A percentile compares a stretch with the other conserved stretches of the same genome.
Evolutionary conservation across 2,888 invertebrate genomes (phyloP).

Genomic region (Cosmopolites sordidus): DNA sequence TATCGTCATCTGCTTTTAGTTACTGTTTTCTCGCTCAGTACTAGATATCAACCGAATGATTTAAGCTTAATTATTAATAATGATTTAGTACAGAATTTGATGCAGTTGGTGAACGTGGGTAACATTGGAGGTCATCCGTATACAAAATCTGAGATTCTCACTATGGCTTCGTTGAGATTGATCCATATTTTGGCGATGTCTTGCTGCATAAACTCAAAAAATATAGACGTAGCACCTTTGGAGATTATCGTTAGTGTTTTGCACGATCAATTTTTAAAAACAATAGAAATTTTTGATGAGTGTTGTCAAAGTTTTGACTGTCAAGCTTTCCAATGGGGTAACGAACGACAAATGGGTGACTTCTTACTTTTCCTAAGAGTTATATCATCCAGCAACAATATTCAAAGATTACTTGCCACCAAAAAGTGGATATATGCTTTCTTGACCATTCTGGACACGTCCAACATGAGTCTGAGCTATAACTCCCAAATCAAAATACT

Average conservation of each 20-base stretch:
- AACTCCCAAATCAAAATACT: constrained; percentile 47
- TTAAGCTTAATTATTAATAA: constrained; percentile 55
- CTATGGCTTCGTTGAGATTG: constrained; percentile 52
- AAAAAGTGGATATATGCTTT: constrained; percentile 53
- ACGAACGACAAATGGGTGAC: constrained; percentile 50
- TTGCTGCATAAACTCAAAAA: constrained; percentile 52
- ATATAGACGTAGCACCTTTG: constrained; percentile 49
- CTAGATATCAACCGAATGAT: constrained; percentile 53
- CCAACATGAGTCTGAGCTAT: constrained; percentile 33
- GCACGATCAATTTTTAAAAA: constrained; percentile 49
- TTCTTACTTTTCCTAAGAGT: constrained; percentile 55
- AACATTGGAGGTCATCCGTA: constrained; percentile 21
- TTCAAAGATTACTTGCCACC: constrained; percentile 50
- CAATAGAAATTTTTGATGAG: constrained; percentile 33
- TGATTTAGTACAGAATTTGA: constrained; percentile 51
- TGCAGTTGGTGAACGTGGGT: constrained; percentile 36
- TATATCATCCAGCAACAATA: constrained; percentile 49
- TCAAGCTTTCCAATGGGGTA: constrained; percentile 33
- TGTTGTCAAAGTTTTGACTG: constrained; percentile 28
- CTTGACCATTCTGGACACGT: constrained; percentile 45
- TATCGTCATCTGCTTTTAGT: constrained; percentile 50
- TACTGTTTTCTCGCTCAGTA: constrained; percentile 55
- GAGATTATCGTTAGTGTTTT: constrained; percentile 53
- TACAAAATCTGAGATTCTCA: constrained; percentile 42
- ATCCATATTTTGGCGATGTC: constrained; percentile 56